Conservation (phyloP, 2,888 invertebrate species). For the Erynnis tages region DNA sequence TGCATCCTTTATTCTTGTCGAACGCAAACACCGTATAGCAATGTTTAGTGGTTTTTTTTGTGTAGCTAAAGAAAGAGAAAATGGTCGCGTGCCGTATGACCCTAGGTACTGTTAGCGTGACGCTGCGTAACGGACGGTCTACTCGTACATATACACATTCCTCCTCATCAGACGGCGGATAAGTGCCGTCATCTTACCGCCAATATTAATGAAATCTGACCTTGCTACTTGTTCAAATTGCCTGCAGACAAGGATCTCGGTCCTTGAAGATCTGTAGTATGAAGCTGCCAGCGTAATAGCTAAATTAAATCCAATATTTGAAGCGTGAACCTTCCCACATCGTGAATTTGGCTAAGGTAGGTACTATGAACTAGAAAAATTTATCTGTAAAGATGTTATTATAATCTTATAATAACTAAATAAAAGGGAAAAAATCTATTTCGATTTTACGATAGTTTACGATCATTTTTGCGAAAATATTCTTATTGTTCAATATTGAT, state of each 20-base stretch:
- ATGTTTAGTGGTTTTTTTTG: too few relatives aligned
- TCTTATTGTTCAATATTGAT: too few relatives aligned
- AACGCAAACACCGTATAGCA: too few relatives aligned
- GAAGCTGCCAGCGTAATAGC: constrained; percentile 46
- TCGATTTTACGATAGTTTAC: too few relatives aligned
- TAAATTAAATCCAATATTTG: constrained; percentile 57
- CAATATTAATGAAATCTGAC: constrained; percentile 55
- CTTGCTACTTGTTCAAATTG: constrained; percentile 63
- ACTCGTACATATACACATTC: constrained; percentile 28
- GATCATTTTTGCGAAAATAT: too few relatives aligned
- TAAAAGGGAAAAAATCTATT: too few relatives aligned
- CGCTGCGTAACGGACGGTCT: constrained; percentile 22
- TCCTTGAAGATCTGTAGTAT: constrained; percentile 40
- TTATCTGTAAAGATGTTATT: too few relatives aligned
- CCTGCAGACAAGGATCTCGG: constrained; percentile 51
- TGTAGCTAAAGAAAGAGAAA: constrained; percentile 26
- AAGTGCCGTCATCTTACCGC: constrained; percentile 16
- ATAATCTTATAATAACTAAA: too few relatives aligned
- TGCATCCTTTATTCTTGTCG: too few relatives aligned
- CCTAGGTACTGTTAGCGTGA: constrained; percentile 22
- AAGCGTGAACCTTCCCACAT: constrained; percentile 58
- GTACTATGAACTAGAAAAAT: too few relatives aligned
- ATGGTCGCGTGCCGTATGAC: constrained; percentile 4
- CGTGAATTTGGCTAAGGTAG: constrained; percentile 5
- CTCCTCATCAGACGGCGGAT: constrained; percentile 19